Evolutionary conservation across 2,888 invertebrate species (phyloP), one percentile per base, ranked within the genome.

Genomic region (Coleophora flavipennella): DNA sequence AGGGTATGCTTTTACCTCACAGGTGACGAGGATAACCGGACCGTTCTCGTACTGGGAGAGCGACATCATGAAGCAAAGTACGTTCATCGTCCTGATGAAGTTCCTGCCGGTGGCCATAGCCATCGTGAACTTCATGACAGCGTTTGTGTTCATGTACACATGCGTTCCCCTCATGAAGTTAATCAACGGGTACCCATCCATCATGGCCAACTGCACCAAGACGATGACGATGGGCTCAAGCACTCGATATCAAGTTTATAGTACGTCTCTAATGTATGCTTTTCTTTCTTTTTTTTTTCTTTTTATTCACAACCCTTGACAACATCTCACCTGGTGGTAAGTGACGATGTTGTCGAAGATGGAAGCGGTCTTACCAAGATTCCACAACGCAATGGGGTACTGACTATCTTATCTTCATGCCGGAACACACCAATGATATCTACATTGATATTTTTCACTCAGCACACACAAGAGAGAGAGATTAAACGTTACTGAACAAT

Each of bases 1-100:
- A n/a, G n/a, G n/a, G n/a, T n/a, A n/a, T n/a, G n/a, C n/a, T n/a
- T n/a, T n/a, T 20, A 20, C 20, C 14, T 25, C 60, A 39, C 49
- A 83, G 83, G 70, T 81, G 39, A 62, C 73, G 12, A 67, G 81
- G 58, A 60, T 81, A 54, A 68, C 64, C 11, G 70, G 74, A 8
- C 67, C 81, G 26, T 77, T 79, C 49, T 55, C 67, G 2, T 78
- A 73, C 51, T 79, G 72, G 72, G 80, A 79, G 45, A 55, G 65
- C 26, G 66, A 83, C 43, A 80, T 84, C 56, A 75, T 83, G 74
- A 59, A 62, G 34, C 62, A 71, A 35, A 81, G 69, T 48, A 65
- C 73, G 33, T 62, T 65, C 1, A 65, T 78, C 2, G 68, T 74
- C 1, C 53, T 84, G 9, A 37, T 80, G 10, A 81, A 81, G 59